Conservation (phyloP, 2,113 vertebrate species). For the Illadopsis cleaveri region DNA sequence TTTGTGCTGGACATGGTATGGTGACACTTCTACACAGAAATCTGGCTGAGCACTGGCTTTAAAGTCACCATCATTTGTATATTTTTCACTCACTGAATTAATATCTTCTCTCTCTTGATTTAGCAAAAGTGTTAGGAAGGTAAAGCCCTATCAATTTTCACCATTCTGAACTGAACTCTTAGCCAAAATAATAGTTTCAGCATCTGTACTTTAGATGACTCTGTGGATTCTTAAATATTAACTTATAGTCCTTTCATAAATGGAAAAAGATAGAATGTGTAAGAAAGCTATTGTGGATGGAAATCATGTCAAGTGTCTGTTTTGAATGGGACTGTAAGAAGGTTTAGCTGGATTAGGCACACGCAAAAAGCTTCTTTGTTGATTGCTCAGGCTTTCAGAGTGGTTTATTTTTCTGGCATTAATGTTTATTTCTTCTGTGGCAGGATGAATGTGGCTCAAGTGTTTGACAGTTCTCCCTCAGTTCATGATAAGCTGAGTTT, state of each 20-base stretch:
- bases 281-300: neutral
- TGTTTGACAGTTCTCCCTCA: neutral
- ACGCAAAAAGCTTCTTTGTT: conserved; percentile 32
- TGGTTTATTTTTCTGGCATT: conserved; percentile 28
- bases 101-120: neutral
- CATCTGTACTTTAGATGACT: neutral
- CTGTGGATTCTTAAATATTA: neutral
- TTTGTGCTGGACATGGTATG: neutral
- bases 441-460: neutral
- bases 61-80: neutral
- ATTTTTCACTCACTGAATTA: neutral
- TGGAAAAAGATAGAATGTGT: neutral
- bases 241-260: neutral
- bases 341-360: conserved; percentile 40
- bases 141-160: neutral
- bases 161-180: neutral
- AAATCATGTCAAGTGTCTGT: neutral
- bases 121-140: neutral
- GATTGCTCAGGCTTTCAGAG: conserved; percentile 15
- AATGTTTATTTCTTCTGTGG: conserved; percentile 16
- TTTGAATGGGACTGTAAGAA: conserved; percentile 5
- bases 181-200: neutral
- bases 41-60: neutral
- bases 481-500: neutral
- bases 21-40: neutral